Percentiles rank a stretch among this genome's conserved stretches.
These are phyloP conservation scores for Semaprochilodus insignis DNA, from an alignment of 2,797 vertebrate species.

Conservation along the genomic window DNA sequence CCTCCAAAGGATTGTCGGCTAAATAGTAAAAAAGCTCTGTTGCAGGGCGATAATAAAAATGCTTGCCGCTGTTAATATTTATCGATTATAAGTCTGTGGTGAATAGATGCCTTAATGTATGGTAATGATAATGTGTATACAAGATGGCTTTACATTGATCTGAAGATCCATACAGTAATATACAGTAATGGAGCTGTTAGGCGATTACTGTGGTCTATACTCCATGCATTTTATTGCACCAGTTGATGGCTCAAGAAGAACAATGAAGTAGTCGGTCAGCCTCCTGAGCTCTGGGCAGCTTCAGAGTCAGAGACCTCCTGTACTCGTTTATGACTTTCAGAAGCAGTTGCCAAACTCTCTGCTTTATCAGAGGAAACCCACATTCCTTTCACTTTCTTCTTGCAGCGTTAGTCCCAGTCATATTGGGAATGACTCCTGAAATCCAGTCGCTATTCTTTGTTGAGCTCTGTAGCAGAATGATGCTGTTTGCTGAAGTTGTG, in stretches of 20 bases:
- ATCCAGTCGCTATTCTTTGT: background rate
- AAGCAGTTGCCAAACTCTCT: background rate
- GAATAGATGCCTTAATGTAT: slow-evolving; percentile 67
- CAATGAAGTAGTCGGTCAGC: slow-evolving; percentile 11
- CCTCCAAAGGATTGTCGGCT: background rate
- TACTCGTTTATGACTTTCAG: slow-evolving; percentile 19
- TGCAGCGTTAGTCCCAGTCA: slow-evolving; percentile 12
- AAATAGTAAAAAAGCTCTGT: background rate
- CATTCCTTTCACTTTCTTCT: background rate
- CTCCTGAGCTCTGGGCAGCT: slow-evolving; percentile 27
- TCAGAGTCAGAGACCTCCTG: slow-evolving; percentile 29
- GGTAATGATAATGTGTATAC: slow-evolving; percentile 68
- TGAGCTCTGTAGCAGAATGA: background rate
- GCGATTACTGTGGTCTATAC: slow-evolving; percentile 43
- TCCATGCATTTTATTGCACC: slow-evolving; percentile 32
- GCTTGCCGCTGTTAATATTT: slow-evolving; percentile 9
- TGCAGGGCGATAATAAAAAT: slow-evolving; percentile 6
- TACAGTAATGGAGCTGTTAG: slow-evolving; percentile 75
- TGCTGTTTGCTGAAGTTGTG: slow-evolving; percentile 35
- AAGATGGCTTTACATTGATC: slow-evolving; percentile 74
- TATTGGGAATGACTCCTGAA: slow-evolving; percentile 12
- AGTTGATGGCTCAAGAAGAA: slow-evolving; percentile 42
- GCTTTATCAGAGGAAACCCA: background rate
- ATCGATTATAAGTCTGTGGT: slow-evolving; percentile 56
- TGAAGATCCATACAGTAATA: slow-evolving; percentile 77